A percentile compares a stretch with the other conserved stretches of the same genome.
phyloP scores from a whole-genome alignment of 2,888 invertebrate genomes.

The Chrysomela aeneicollis region DNA sequence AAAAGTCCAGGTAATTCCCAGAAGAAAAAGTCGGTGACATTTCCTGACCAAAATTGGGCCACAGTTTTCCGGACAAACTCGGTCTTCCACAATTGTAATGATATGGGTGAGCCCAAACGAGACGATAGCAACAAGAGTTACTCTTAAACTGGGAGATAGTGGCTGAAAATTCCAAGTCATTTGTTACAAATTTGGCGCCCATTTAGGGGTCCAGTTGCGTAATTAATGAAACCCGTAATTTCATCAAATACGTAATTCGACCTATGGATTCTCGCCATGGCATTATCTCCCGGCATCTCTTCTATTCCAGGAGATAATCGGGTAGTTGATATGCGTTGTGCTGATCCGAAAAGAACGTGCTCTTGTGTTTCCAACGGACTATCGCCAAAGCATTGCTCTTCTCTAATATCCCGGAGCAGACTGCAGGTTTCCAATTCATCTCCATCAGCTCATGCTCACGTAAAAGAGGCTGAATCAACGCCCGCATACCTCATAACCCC shows the following conservation, averaged over 20 bases:
- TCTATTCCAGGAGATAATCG: not conserved
- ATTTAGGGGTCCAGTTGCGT: no score
- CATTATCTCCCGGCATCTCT: no score
- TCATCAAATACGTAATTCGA: no score
- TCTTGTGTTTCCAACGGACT: not conserved
- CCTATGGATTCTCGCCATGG: no score
- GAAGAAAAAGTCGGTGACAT: slow-evolving; percentile 6
- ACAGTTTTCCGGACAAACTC: slow-evolving; percentile 10
- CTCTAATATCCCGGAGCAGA: slow-evolving; percentile 9
- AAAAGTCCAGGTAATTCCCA: slow-evolving; percentile 4
- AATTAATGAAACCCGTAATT: no score
- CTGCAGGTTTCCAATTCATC: slow-evolving; percentile 6
- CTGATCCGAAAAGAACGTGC: slow-evolving; percentile 10
- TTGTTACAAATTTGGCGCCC: no score
- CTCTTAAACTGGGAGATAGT: no score
- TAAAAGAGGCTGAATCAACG: not conserved
- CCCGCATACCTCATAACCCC: not conserved
- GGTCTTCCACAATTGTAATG: not conserved
- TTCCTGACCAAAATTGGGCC: slow-evolving; percentile 14
- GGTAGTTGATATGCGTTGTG: not conserved
- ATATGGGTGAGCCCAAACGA: slow-evolving; percentile 11
- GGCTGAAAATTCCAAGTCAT: no score
- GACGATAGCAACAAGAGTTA: no score
- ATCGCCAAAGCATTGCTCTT: not conserved
- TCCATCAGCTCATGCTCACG: slow-evolving; percentile 9